Evolutionary conservation across 2,113 vertebrate species (phyloP), one percentile per base, ranked within the genome.

Genomic region (Nerophis ophidion): DNA sequence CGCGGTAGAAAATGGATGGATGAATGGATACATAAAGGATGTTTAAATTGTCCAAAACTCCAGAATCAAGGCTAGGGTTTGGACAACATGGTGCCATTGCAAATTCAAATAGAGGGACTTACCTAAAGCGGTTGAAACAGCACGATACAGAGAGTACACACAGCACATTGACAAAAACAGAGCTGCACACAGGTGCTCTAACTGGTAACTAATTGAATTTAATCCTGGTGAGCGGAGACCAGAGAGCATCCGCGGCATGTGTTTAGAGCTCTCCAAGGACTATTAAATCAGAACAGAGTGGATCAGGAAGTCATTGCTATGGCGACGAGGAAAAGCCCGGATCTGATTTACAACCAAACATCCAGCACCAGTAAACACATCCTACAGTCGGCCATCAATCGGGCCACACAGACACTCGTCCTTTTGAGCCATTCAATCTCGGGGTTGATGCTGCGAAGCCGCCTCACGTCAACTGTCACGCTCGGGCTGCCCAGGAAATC

Each of bases 231-330:
- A 84, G 79, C 66, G 6, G 74, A 82, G 82, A 76, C 73, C 66
- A 76, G 78, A 81, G 75, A 84, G 78, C 79, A 82, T 80, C 81
- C 70, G 58, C 80, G 75, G 71, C 68, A 48, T 81, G 77, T 82
- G 76, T 84, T 86, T 84, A 82, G 75, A 74, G 68, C 42, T 84
- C 85, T 74, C 83, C 48, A 50, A 60, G 79, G 85, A 79, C 79
- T 60, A 84, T 80, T 86, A 84, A 87, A 86, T 86, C 85, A 87
- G 53, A 80, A 68, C 76, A 80, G 82, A 88, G 82, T 84, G 85
- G 77, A 87, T 81, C 86, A 86, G 83, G 81, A 83, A 82, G 77
- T 75, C 74, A 84, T 85, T 59, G 72, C 84, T 77, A 86, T 88
- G 79, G 86, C 60, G 75, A 86, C 62, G 13, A 60, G 56, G 53